phyloP scores from a whole-genome alignment of 2,888 invertebrate genomes.

The Nemoura dubitans region DNA sequence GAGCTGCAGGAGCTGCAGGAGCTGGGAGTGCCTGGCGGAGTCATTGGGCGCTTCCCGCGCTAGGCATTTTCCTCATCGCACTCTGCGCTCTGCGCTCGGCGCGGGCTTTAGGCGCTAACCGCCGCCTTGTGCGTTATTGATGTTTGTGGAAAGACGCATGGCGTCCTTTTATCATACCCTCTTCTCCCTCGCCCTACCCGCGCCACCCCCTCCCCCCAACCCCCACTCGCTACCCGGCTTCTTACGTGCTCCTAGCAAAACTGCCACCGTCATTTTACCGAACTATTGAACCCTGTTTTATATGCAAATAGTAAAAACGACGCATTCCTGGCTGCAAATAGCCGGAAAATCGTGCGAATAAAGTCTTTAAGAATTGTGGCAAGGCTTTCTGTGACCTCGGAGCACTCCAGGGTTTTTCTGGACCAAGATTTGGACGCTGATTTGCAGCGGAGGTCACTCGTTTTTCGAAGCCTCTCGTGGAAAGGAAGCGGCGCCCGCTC shows the following conservation, averaged over 20 bases:
- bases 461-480: constrained; percentile 1
- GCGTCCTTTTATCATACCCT: constrained; percentile 33
- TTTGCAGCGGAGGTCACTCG: background rate
- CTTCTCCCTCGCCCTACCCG: constrained; percentile 3
- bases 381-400: no score
- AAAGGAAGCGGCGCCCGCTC: constrained; percentile 31
- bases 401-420: no score
- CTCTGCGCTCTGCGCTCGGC: no score
- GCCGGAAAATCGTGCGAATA: no score
- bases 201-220: background rate
- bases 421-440: background rate
- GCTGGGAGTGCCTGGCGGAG: background rate
- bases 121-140: constrained; percentile 37
- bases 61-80: background rate
- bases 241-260: constrained; percentile 40
- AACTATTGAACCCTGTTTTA: constrained; percentile 18
- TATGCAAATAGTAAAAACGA: background rate
- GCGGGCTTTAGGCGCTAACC: constrained; percentile 1
- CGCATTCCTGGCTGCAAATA: no score
- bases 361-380: no score
- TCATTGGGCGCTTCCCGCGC: constrained; percentile 1
- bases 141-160: constrained; percentile 42
- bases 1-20: no score
- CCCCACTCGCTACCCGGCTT: constrained; percentile 27
- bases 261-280: background rate